These are phyloP conservation scores for Narcine bancroftii DNA, from an alignment of 2,113 vertebrate genomes.

Conservation along the genomic window DNA sequence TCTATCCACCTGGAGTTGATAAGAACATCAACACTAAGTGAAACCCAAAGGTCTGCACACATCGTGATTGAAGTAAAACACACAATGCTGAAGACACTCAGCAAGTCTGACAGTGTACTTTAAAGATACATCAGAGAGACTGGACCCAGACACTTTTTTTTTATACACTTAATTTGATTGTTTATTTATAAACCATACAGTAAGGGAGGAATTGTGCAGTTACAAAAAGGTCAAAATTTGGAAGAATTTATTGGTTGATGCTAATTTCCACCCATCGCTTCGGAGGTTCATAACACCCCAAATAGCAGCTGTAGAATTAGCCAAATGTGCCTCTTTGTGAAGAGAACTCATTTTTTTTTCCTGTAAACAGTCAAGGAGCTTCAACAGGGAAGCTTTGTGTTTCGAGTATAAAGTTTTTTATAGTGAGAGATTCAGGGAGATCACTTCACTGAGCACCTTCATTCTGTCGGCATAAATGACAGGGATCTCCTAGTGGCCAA, in stretches of 20 bases:
- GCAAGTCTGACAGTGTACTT: too few species aligned
- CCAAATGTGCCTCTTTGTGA: background rate
- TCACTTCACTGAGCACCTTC: too few species aligned
- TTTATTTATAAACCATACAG: slow-evolving; percentile 12
- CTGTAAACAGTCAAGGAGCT: background rate
- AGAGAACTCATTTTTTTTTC: background rate
- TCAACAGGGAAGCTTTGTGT: background rate
- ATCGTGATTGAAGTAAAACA: too few species aligned
- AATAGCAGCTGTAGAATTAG: too few species aligned
- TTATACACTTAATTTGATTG: background rate
- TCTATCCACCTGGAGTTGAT: too few species aligned
- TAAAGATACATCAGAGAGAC: too few species aligned
- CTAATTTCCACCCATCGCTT: background rate
- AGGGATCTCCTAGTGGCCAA: too few species aligned
- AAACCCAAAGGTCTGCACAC: too few species aligned
- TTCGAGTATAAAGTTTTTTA: background rate
- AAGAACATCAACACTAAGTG: too few species aligned
- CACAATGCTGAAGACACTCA: too few species aligned
- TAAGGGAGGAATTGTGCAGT: background rate
- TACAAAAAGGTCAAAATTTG: background rate
- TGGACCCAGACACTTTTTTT: slow-evolving; percentile 17
- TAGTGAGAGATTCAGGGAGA: background rate
- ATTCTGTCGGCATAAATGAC: too few species aligned
- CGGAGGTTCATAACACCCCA: background rate
- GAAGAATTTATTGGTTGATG: background rate